Conservation (phyloP, 1,140 invertebrate genomes). For the Cotesia vestalis region DNA sequence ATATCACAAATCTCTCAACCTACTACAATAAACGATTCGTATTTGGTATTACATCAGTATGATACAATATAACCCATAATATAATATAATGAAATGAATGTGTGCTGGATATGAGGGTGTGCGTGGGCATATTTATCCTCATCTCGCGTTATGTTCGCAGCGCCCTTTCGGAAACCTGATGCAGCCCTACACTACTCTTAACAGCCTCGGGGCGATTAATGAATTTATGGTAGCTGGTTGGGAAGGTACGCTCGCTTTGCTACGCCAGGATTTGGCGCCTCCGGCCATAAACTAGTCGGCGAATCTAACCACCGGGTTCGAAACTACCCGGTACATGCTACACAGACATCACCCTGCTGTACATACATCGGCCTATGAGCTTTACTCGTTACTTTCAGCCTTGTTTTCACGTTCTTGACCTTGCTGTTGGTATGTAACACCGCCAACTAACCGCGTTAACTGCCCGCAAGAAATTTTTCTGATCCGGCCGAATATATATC, state of each 20-base stretch:
- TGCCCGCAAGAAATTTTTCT: constrained; percentile 8
- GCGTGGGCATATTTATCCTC: constrained; percentile 36
- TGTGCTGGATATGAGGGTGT: too few relatives aligned
- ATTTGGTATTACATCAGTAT: too few relatives aligned
- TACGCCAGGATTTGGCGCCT: constrained; percentile 50
- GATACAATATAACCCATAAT: too few relatives aligned
- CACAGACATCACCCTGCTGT: constrained; percentile 19
- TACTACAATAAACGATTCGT: too few relatives aligned
- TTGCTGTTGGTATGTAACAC: background rate
- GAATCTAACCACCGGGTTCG: constrained; percentile 51
- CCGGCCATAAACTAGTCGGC: constrained; percentile 57
- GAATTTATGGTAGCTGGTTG: constrained; percentile 57
- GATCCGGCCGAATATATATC: too few relatives aligned
- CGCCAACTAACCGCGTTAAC: background rate
- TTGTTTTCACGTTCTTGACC: constrained; percentile 28
- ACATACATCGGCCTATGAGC: constrained; percentile 18
- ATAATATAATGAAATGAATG: too few relatives aligned
- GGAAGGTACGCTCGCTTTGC: constrained; percentile 51
- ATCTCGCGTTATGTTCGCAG: background rate
- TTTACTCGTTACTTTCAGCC: background rate
- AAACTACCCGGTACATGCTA: constrained; percentile 33
- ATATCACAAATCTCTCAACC: too few relatives aligned
- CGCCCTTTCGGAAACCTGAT: constrained; percentile 34
- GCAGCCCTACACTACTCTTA: constrained; percentile 18
- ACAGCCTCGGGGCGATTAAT: constrained; percentile 54